Base-by-base conservation (phyloP, 2,888 invertebrate species). In the Sepioteuthis lessoniana region DNA sequence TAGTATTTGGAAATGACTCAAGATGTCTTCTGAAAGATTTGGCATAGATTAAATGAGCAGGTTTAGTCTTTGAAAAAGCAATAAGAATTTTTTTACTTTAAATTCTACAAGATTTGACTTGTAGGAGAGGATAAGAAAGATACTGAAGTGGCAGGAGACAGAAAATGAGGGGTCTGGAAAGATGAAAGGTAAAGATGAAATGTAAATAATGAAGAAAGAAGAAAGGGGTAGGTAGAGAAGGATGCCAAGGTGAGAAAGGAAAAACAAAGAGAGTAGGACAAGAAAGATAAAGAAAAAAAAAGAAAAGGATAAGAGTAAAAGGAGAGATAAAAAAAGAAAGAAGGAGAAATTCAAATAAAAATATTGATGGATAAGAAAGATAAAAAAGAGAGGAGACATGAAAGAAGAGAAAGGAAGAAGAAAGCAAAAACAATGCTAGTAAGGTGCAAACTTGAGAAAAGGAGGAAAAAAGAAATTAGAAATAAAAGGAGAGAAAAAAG, bases 1-100 rank as follows among this genome's bases (percentile, higher is more conserved):
- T n/a, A 35, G n/a, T 76, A 76, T 76, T 76, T 76, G 76, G 76
- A 76, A 76, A 76, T 76, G 76, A 76, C 76, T 76, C 76, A 76
- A 76, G n/a, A n/a, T 76, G 76, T 76, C 35, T 76, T 76, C 76
- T 76, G 76, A n/a, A 76, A 76, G 76, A 76, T n/a, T 76, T 76
- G 76, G 76, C 76, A 76, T n/a, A 76, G 76, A 76, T 76, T 76
- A 76, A 76, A 35, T 19, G 19, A 76, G 76, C 76, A 76, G 76
- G 76, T 76, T 35, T 76, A n/a, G n/a, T 76, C 76, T 76, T 76
- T 35, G 76, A 76, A 76, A 76, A 76, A 76, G 76, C 76, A 76
- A 76, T 76, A 76, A 76, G 76, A n/a, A n/a, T 76, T n/a, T n/a
- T 8, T n/a, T 76, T 76, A 35, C n/a, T 8, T n/a, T n/a, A 76